These are phyloP conservation scores for Laticauda laticaudata DNA, from an alignment of 2,113 vertebrate species.

Conservation along the genomic window DNA sequence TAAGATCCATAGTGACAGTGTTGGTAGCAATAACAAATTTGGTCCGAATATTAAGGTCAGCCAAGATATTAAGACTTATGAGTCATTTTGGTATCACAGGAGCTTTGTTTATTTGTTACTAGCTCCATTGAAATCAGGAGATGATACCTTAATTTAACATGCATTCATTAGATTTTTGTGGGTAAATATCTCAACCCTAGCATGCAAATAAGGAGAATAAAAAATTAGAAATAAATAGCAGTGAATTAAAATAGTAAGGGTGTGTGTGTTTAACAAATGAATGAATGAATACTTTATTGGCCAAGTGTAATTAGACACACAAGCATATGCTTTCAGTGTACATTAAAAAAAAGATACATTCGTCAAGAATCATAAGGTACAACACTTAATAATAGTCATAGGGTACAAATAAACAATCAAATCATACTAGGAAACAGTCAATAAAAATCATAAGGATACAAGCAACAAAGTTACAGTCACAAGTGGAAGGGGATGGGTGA, in stretches of 20 bases:
- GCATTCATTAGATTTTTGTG: not conserved
- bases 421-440: too few relatives aligned
- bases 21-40: not conserved
- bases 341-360: too few relatives aligned
- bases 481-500: too few relatives aligned
- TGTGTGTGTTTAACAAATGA: not conserved
- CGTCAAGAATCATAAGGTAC: too few relatives aligned
- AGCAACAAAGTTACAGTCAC: too few relatives aligned
- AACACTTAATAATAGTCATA: too few relatives aligned
- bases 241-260: not conserved
- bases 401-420: too few relatives aligned
- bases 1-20: not conserved
- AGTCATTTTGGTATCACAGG: too few relatives aligned
- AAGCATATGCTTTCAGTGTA: too few relatives aligned
- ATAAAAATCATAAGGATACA: too few relatives aligned
- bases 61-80: not conserved
- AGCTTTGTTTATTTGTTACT: not conserved
- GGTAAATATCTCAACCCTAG: not conserved
- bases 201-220: not conserved
- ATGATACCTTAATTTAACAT: not conserved
- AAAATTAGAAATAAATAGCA: not conserved
- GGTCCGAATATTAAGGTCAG: not conserved
- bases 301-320: too few relatives aligned
- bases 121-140: not conserved
- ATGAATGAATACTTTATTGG: too few relatives aligned